Conservation (phyloP, 2,888 invertebrate genomes). For the Ophion ventricosus region DNA sequence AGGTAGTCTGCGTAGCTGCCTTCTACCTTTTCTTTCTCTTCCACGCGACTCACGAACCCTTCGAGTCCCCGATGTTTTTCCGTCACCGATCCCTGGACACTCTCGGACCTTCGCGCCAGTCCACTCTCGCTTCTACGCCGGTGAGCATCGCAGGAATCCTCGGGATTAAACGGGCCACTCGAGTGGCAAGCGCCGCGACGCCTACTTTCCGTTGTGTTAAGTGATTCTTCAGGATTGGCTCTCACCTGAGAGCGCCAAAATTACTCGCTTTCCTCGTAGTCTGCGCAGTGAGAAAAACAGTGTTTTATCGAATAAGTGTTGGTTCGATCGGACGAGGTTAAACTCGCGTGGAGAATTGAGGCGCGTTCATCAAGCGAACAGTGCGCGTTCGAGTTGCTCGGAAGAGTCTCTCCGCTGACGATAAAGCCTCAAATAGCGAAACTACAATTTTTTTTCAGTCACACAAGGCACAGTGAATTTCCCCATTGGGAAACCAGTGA, state of each 20-base stretch:
- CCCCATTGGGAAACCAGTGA: slow-evolving; percentile 7
- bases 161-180: slow-evolving; percentile 3
- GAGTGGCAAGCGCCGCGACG: background rate
- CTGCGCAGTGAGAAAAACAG: background rate
- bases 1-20: slow-evolving; percentile 13
- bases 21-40: slow-evolving; percentile 25
- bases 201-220: slow-evolving; percentile 1
- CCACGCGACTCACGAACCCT: slow-evolving; percentile 26
- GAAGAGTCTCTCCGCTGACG: too few species aligned
- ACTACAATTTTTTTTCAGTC: background rate
- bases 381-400: too few species aligned
- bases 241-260: background rate
- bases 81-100: slow-evolving; percentile 26
- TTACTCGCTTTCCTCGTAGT: slow-evolving; percentile 3
- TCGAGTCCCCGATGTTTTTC: slow-evolving; percentile 18
- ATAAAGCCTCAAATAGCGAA: background rate
- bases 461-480: background rate
- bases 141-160: slow-evolving; percentile 40
- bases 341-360: background rate
- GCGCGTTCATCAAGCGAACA: too few species aligned
- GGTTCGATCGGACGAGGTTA: background rate
- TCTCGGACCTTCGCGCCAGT: slow-evolving; percentile 42
- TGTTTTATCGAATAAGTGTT: background rate
- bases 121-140: slow-evolving; percentile 30
- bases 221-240: slow-evolving; percentile 21